These are phyloP conservation scores for Mus musculus DNA, from an alignment of 2,113 vertebrate genomes.

Conservation along the genomic window DNA sequence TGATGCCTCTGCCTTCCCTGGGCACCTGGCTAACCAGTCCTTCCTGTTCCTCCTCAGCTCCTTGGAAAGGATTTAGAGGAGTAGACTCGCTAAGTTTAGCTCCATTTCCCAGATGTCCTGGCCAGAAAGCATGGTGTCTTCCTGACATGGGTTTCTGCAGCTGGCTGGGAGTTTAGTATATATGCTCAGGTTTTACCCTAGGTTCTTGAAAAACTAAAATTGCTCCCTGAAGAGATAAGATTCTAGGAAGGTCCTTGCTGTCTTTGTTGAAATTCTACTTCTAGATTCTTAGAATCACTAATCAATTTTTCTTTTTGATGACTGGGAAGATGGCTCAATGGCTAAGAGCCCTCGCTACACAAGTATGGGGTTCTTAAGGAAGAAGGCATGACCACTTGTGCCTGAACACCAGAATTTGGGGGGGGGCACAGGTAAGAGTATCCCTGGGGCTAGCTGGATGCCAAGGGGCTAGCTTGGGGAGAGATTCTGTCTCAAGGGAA, in stretches of 20 bases:
- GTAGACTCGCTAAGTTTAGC: not conserved
- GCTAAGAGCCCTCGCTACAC: no score
- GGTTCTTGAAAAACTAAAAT: constrained; percentile 8
- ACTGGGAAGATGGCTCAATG: no score
- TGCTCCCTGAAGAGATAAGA: not conserved
- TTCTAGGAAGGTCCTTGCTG: not conserved
- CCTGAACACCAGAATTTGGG: no score
- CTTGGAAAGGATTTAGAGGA: not conserved
- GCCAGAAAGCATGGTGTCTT: not conserved
- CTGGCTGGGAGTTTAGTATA: not conserved
- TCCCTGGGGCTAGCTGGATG: no score
- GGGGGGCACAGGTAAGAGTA: not conserved
- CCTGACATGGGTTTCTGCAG: not conserved
- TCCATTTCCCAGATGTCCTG: not conserved
- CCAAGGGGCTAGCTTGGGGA: not conserved
- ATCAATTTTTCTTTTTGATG: not conserved
- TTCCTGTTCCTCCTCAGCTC: not conserved
- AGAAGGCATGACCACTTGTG: not conserved
- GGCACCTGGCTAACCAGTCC: not conserved
- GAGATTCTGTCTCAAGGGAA: not conserved
- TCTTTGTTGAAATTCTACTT: not conserved
- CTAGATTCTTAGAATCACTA: not conserved
- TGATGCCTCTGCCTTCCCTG: not conserved
- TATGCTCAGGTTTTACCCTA: not conserved
- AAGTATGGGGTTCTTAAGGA: not conserved